phyloP scores from a whole-genome alignment of 2,113 vertebrate species.

The Mobula hypostoma region DNA sequence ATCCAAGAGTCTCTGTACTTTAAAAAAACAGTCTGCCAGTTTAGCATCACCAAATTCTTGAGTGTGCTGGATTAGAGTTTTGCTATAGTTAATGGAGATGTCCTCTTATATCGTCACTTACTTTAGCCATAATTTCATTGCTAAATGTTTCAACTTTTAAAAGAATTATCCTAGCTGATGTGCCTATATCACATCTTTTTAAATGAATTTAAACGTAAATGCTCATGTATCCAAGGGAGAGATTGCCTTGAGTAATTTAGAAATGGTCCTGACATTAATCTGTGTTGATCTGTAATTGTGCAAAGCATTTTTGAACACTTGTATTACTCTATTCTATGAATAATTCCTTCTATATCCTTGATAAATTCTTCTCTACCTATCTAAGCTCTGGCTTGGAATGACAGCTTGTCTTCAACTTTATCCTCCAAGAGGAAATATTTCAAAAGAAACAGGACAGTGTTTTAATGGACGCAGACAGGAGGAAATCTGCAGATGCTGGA shows the following conservation, averaged over 20 bases:
- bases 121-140: not conserved
- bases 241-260: not conserved
- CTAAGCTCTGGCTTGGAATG: no score
- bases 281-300: not conserved
- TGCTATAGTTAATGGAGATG: not conserved
- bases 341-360: not conserved
- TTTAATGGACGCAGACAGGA: not conserved
- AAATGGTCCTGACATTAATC: not conserved
- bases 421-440: not conserved
- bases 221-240: not conserved
- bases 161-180: not conserved
- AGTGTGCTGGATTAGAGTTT: no score
- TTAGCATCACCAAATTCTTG: no score
- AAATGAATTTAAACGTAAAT: not conserved
- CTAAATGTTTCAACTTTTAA: not conserved
- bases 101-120: not conserved
- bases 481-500: no score
- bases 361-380: not conserved
- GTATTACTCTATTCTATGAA: not conserved
- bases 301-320: not conserved
- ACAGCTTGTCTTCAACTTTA: not conserved
- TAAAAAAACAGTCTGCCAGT: no score
- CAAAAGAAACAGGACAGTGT: not conserved
- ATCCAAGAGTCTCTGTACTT: no score
- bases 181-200: not conserved